Evolutionary conservation across 2,797 vertebrate genomes (phyloP).

Genomic region (Parauchenoglanis punctatus): DNA sequence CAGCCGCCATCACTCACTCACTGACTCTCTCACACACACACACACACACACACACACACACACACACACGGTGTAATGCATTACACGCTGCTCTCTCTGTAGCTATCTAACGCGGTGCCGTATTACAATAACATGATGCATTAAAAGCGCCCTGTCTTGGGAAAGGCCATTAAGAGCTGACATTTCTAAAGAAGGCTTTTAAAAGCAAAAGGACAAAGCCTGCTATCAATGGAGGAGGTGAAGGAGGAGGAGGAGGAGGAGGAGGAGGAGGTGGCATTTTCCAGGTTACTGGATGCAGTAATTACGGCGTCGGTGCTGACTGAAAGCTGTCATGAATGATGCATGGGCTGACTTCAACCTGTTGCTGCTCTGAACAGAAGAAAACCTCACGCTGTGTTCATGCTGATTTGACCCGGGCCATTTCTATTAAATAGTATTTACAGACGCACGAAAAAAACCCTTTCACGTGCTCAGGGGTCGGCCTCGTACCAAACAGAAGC

Average conservation of each 20-base stretch:
- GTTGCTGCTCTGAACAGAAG: constrained; percentile 25
- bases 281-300: constrained; percentile 52
- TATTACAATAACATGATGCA: constrained; percentile 32
- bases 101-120: neutral
- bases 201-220: constrained; percentile 44
- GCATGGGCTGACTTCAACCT: constrained; percentile 40
- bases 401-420: neutral
- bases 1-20: neutral
- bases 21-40: neutral
- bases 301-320: constrained; percentile 50
- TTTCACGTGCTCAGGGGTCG: neutral
- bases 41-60: neutral
- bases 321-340: constrained; percentile 53
- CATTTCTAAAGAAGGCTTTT: constrained; percentile 55
- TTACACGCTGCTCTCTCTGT: neutral
- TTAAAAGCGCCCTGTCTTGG: constrained; percentile 37
- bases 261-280: constrained; percentile 43
- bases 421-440: neutral
- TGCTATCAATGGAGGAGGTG: constrained; percentile 29
- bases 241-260: neutral
- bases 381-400: neutral
- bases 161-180: constrained; percentile 42
- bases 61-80: constrained; percentile 3
- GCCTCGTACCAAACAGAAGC: neutral
- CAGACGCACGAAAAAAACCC: neutral